Conservation (phyloP, 1,140 invertebrate genomes). For the Potamilus streckersoni region DNA sequence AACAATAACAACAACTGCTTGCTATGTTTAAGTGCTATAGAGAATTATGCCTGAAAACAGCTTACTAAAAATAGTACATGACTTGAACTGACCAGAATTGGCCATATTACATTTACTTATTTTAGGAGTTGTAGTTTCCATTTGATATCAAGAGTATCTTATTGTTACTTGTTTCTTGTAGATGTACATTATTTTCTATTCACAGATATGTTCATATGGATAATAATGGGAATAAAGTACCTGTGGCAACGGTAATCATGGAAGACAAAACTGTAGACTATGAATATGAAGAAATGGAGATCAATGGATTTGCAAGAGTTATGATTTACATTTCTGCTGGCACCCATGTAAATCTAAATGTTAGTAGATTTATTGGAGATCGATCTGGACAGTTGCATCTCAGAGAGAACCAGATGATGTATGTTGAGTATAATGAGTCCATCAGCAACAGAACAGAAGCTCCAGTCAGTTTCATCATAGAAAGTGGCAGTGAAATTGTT, state of each 20-base stretch:
- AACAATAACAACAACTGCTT: too few relatives aligned
- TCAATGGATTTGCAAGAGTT: constrained; percentile 44
- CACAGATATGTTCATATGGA: constrained; percentile 48
- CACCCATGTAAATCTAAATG: constrained; percentile 32
- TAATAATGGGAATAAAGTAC: constrained; percentile 44
- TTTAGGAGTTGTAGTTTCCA: too few relatives aligned
- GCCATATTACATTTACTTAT: too few relatives aligned
- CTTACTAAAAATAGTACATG: too few relatives aligned
- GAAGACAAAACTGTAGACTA: constrained; percentile 46
- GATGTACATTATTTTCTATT: background rate
- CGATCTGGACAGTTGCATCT: constrained; percentile 54
- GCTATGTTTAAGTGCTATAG: too few relatives aligned
- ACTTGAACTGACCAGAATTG: too few relatives aligned
- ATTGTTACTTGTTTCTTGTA: too few relatives aligned
- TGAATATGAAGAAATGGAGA: constrained; percentile 52
- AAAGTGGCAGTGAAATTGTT: constrained; percentile 46
- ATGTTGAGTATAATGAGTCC: constrained; percentile 55
- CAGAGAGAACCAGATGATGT: constrained; percentile 41
- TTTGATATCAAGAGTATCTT: too few relatives aligned
- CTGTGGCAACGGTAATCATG: constrained; percentile 50
- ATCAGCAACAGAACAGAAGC: constrained; percentile 53
- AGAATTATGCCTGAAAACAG: too few relatives aligned
- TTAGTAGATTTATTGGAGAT: constrained; percentile 50
- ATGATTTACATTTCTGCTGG: constrained; percentile 41
- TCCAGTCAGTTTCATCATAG: constrained; percentile 55